Percentiles rank a stretch among this genome's conserved stretches.
These are phyloP conservation scores for Pocillopora meandrina DNA, from an alignment of 92 coral and sea anemone genomes.

Conservation along the genomic window DNA sequence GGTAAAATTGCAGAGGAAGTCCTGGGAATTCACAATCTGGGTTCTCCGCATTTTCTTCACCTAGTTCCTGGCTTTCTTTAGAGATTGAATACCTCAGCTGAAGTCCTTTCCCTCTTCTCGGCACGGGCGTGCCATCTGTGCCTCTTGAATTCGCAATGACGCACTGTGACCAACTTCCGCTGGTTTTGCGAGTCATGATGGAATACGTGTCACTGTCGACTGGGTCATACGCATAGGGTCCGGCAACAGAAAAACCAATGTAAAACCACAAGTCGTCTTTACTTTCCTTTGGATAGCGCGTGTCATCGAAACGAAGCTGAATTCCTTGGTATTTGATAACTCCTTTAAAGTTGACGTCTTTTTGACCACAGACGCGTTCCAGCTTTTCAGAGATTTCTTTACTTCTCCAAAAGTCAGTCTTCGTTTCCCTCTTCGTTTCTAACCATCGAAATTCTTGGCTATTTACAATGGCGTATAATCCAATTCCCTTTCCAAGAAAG, in stretches of 20 bases:
- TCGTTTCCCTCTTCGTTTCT: slow-evolving; percentile 36
- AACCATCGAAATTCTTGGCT: slow-evolving; percentile 29
- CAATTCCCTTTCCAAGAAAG: slow-evolving; percentile 65
- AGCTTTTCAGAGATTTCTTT: slow-evolving; percentile 42
- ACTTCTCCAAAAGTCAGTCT: slow-evolving; percentile 69
- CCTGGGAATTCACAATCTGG: background rate
- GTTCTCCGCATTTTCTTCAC: background rate
- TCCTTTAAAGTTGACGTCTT: slow-evolving; percentile 49
- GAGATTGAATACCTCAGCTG: background rate
- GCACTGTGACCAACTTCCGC: background rate
- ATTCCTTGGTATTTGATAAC: slow-evolving; percentile 61
- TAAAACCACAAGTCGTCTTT: slow-evolving; percentile 75
- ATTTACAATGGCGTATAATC: slow-evolving; percentile 52
- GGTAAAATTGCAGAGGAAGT: background rate
- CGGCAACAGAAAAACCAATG: slow-evolving; percentile 64
- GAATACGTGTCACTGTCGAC: slow-evolving; percentile 55
- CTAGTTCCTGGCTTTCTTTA: background rate
- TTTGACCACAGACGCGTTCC: slow-evolving; percentile 65
- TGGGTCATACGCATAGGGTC: slow-evolving; percentile 76
- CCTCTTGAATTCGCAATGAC: background rate
- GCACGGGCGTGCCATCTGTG: background rate
- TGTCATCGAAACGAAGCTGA: slow-evolving; percentile 59
- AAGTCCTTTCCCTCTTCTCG: background rate
- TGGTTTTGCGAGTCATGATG: slow-evolving; percentile 12
- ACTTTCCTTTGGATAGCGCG: slow-evolving; percentile 63